Percentiles rank a stretch among this genome's conserved stretches.
These are phyloP conservation scores for Drosophila rellima DNA, from an alignment of 2,888 invertebrate species.

Conservation along the genomic window DNA sequence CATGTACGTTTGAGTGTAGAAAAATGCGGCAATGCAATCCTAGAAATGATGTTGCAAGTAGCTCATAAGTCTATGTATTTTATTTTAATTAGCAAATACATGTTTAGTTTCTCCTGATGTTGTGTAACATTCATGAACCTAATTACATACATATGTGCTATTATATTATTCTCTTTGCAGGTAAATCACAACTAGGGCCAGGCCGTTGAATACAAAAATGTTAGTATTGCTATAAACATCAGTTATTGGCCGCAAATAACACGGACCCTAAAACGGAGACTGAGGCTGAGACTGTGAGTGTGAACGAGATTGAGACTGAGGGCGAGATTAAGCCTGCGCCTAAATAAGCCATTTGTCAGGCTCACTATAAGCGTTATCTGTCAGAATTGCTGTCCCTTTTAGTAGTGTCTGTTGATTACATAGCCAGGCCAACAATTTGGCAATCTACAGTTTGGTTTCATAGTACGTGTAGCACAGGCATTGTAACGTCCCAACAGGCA, in stretches of 20 bases:
- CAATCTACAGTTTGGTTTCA: constrained; percentile 40
- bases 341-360: constrained; percentile 78
- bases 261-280: too few relatives aligned
- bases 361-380: constrained; percentile 50
- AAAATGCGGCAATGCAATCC: too few relatives aligned
- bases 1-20: too few relatives aligned
- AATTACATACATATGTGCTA: constrained; percentile 17
- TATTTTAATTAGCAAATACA: too few relatives aligned
- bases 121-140: constrained; percentile 15
- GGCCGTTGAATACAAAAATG: constrained; percentile 5
- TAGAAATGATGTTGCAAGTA: too few relatives aligned
- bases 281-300: background rate
- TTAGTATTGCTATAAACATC: background rate
- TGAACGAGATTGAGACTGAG: background rate
- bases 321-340: constrained; percentile 43
- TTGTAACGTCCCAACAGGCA: constrained; percentile 24
- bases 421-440: constrained; percentile 48
- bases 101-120: too few relatives aligned
- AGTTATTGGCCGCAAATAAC: background rate
- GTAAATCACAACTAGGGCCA: constrained; percentile 40
- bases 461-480: constrained; percentile 34
- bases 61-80: too few relatives aligned
- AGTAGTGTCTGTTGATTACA: constrained; percentile 67
- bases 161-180: constrained; percentile 45
- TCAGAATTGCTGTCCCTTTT: constrained; percentile 1